phyloP scores from a whole-genome alignment of 2,113 vertebrate species.

The Rattus rattus region DNA sequence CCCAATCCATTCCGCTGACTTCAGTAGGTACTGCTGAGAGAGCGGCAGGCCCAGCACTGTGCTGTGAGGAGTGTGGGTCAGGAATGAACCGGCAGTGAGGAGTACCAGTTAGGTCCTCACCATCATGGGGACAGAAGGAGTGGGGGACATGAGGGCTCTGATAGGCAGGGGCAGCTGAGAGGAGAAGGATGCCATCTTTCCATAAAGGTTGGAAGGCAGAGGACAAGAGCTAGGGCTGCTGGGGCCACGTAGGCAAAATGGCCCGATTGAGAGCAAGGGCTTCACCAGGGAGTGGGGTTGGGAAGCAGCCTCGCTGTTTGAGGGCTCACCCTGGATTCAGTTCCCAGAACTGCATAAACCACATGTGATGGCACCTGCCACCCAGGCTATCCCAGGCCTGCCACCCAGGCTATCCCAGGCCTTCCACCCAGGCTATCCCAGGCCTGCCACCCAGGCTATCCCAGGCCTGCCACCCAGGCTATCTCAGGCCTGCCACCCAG shows the following conservation, averaged over 20 bases:
- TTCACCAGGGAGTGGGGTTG: too few species aligned
- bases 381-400: not conserved
- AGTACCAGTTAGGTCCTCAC: not conserved
- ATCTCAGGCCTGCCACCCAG: not conserved
- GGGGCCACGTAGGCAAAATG: fast-evolving
- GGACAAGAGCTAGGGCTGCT: not conserved
- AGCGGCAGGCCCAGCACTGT: fast-evolving
- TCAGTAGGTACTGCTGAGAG: too few species aligned
- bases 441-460: too few species aligned
- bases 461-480: not conserved
- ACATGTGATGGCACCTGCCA: not conserved
- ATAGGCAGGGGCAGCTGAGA: fast-evolving
- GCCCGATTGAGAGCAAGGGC: not conserved
- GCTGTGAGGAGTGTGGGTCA: fast-evolving
- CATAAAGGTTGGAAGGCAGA: not conserved
- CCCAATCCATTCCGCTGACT: not conserved
- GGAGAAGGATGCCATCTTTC: fast-evolving
- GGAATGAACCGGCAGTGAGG: too few species aligned
- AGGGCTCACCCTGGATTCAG: not conserved
- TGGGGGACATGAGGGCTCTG: fast-evolving
- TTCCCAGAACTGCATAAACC: not conserved
- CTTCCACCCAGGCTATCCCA: too few species aligned
- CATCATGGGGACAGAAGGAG: not conserved
- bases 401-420: too few species aligned
- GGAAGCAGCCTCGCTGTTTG: not conserved